Base-by-base conservation (phyloP, 2,113 vertebrate species). In the Ceyx melanurus region DNA sequence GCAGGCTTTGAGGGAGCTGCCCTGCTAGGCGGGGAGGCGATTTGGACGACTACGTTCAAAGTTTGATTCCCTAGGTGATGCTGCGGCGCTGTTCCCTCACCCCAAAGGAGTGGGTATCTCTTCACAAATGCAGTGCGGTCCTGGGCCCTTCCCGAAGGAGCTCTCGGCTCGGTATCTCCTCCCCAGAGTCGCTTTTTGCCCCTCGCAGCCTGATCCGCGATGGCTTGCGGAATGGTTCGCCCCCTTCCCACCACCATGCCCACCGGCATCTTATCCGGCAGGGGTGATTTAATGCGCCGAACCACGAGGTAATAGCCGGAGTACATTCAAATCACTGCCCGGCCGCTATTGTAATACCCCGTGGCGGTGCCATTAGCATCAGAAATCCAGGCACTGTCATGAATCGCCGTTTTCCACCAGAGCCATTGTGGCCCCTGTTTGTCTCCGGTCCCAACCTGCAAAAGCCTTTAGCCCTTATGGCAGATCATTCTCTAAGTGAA, bases 401-500 rank as follows among this genome's bases (percentile, higher is more conserved):
- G 90, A 95, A 95, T 92, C 84, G 85, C 94, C 72, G 92, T 95
- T 97, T 91, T 95, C 96, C 94, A 97, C 88, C 92, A 93, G 73
- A 94, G 96, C 96, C 96, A 96, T 97, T 97, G 97, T 95, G 96
- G 96, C 94, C 79, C 10, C 78, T 93, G 95, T 97, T 96, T 97
- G 97, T 97, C 96, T 91, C 60, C 95, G 86, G 97, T 98, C 97
- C 97, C 94, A 95, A 98, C 97, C 98, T 97, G 97, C 97, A 97
- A 95, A 97, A 97, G 98, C 97, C 94, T 96, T 97, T 97, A 97
- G 97, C 98, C 98, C 98, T 98, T 98, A 98, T 98, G 98, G 98
- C 98, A 98, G 98, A 98, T 98, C 98, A 98, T 98, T 98, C 98
- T 98, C 98, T 98, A 98, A 98, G 98, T 98, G 98, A 98, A 99